phyloP scores from a whole-genome alignment of 2,888 invertebrate species.

The Griposia aprilina region DNA sequence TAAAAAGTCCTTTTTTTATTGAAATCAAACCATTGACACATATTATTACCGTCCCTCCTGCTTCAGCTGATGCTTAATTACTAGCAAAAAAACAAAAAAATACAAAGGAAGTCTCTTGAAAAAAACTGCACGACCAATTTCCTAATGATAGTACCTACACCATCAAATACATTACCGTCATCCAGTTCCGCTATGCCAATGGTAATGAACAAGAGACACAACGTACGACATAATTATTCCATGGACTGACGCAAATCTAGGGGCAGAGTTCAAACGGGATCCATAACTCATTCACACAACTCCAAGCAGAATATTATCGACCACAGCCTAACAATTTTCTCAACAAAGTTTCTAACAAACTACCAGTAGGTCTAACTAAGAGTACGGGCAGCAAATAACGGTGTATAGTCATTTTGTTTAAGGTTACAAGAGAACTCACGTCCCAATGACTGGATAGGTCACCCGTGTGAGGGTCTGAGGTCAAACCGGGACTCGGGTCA shows the following conservation, averaged over 20 bases:
- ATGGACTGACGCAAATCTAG: conserved; percentile 84
- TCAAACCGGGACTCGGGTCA: conserved; percentile 81
- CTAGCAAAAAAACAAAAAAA: background rate
- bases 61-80: background rate
- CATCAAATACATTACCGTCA: conserved; percentile 32
- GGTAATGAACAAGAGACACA: conserved; percentile 80
- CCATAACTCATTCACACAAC: conserved; percentile 81
- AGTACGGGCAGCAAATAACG: conserved; percentile 14
- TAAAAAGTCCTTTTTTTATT: too few species aligned
- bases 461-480: conserved; percentile 78
- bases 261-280: conserved; percentile 84
- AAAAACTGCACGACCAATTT: background rate
- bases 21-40: too few species aligned
- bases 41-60: too few species aligned
- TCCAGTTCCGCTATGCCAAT: conserved; percentile 67
- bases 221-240: conserved; percentile 86
- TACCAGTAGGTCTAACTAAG: conserved; percentile 50
- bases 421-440: conserved; percentile 80
- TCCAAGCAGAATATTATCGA: conserved; percentile 71
- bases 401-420: conserved; percentile 63
- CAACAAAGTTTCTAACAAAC: conserved; percentile 29
- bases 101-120: fast-evolving
- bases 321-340: conserved; percentile 68
- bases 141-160: conserved; percentile 24
- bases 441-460: conserved; percentile 84